Evolutionary conservation across 2,113 vertebrate species (phyloP).

Genomic region (Ctenomys sociabilis): DNA sequence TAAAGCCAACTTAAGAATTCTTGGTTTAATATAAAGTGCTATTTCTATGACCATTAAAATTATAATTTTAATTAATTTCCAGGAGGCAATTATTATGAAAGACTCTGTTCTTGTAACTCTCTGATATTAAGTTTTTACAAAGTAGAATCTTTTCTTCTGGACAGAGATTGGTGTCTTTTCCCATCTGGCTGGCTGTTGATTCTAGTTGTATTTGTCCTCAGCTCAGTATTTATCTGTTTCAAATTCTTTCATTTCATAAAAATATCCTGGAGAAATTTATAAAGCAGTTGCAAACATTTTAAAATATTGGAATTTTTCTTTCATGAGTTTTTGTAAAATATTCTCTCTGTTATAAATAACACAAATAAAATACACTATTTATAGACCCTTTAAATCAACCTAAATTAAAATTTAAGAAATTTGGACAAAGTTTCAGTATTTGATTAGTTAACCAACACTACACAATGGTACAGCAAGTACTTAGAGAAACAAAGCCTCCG

Average conservation of each 20-base stretch:
- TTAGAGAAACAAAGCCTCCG: neutral
- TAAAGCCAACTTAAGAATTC: neutral
- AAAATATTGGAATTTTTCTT: neutral
- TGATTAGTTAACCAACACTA: neutral
- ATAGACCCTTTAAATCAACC: neutral
- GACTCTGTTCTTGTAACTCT: neutral
- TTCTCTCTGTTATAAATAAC: neutral
- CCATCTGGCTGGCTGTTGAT: neutral
- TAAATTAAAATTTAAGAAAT: neutral
- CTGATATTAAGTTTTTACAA: conserved; percentile 6
- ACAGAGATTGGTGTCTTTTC: neutral
- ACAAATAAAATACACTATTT: neutral
- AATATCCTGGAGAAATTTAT: neutral
- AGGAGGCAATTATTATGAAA: neutral
- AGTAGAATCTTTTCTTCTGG: neutral
- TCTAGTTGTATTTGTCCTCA: neutral
- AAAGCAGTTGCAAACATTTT: neutral
- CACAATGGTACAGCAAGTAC: neutral
- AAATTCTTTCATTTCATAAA: conserved; percentile 24
- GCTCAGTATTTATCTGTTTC: neutral
- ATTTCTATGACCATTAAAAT: neutral
- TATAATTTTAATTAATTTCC: conserved; percentile 5
- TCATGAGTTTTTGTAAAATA: neutral
- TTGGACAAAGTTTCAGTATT: neutral
- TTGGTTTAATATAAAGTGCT: neutral